Conservation (phyloP, 2,888 invertebrate genomes). For the Plebejus argus region DNA sequence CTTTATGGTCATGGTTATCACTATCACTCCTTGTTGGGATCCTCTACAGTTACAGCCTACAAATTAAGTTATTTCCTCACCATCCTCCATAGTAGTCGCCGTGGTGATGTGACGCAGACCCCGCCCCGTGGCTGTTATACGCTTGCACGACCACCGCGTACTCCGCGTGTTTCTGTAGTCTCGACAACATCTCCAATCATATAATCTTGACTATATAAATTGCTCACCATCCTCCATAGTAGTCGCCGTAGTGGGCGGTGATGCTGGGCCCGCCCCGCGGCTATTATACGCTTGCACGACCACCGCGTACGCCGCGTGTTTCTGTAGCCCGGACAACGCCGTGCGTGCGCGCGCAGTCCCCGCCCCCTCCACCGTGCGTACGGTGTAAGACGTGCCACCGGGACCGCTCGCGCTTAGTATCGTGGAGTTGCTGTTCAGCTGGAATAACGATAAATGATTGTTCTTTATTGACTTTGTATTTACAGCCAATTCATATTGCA, state of each 20-base stretch:
- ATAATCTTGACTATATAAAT: no score
- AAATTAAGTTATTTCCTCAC: constrained; percentile 63
- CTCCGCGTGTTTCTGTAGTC: constrained; percentile 88
- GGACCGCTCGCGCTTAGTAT: constrained; percentile 71
- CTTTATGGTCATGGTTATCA: no score
- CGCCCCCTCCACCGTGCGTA: constrained; percentile 89
- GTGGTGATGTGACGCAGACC: constrained; percentile 91
- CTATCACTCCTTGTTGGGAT: no score
- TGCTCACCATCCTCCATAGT: no score
- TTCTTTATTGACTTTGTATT: no score
- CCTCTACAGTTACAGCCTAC: no score
- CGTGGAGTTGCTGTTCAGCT: constrained; percentile 74
- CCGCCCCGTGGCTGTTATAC: constrained; percentile 92
- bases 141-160: constrained; percentile 93
- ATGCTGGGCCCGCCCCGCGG: constrained; percentile 91
- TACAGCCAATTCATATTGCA: no score
- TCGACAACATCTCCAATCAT: no score
- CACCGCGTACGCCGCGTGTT: constrained; percentile 90
- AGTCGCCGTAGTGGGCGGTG: constrained; percentile 88
- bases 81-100: constrained; percentile 91
- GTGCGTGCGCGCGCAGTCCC: constrained; percentile 85
- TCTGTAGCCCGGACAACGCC: constrained; percentile 85
- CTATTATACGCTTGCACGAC: constrained; percentile 94
- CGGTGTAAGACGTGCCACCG: constrained; percentile 82
- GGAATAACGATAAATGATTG: constrained; percentile 21